These are phyloP conservation scores for Thecophora atra DNA, from an alignment of 2,888 invertebrate genomes.

Conservation along the genomic window DNA sequence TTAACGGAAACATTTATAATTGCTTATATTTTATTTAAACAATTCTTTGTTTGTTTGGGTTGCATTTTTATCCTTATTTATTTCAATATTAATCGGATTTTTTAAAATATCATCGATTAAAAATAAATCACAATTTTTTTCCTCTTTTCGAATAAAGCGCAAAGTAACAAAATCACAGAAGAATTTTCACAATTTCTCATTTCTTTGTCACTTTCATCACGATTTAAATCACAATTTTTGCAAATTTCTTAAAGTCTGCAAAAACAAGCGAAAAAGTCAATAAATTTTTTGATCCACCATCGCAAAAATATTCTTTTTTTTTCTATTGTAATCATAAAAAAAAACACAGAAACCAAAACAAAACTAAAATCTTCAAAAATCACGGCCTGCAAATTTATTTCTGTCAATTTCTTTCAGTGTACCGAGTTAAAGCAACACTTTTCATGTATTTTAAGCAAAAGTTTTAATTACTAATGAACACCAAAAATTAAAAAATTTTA, in stretches of 20 bases:
- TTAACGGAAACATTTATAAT: too few relatives aligned
- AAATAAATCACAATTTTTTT: background rate
- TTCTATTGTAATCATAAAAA: background rate
- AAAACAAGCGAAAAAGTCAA: background rate
- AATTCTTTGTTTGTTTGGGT: too few relatives aligned
- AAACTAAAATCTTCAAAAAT: constrained; percentile 1
- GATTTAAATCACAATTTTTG: too few relatives aligned
- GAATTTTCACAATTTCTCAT: too few relatives aligned
- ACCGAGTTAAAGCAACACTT: background rate
- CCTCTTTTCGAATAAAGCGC: background rate
- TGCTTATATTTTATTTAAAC: too few relatives aligned
- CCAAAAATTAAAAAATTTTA: too few relatives aligned
- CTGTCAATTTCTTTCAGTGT: constrained; percentile 29
- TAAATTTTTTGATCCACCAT: too few relatives aligned
- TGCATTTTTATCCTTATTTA: too few relatives aligned
- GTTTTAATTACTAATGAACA: background rate
- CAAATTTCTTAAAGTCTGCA: background rate
- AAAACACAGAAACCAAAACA: background rate
- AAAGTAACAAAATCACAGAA: too few relatives aligned
- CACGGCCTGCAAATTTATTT: constrained; percentile 23
- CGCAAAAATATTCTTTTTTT: background rate
- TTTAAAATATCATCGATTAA: too few relatives aligned
- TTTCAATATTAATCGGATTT: too few relatives aligned
- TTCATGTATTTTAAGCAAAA: constrained; percentile 7
- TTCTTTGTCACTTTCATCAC: too few relatives aligned